These are phyloP conservation scores for Phaedon cochleariae DNA, from an alignment of 2,888 invertebrate species.

Conservation along the genomic window DNA sequence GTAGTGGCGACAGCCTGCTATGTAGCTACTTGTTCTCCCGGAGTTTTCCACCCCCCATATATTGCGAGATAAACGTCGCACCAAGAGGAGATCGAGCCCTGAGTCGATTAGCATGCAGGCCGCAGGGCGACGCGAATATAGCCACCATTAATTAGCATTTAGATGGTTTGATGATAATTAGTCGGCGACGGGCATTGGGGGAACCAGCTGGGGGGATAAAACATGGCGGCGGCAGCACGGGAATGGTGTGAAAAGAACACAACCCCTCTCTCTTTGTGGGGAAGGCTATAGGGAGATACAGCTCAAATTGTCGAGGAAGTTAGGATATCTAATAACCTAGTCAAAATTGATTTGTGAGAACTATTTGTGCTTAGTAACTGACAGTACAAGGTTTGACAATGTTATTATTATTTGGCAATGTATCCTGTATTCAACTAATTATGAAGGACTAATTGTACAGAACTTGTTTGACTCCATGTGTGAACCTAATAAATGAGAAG, in stretches of 20 bases:
- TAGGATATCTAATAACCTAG: too few species aligned
- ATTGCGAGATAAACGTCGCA: conserved; percentile 39
- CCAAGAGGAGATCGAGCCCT: conserved; percentile 37
- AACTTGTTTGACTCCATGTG: too few species aligned
- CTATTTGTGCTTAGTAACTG: too few species aligned
- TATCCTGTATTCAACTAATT: too few species aligned
- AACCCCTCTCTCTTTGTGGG: conserved; percentile 34
- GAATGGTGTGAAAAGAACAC: conserved; percentile 63
- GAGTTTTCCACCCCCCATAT: conserved; percentile 19
- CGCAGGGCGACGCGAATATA: conserved; percentile 62
- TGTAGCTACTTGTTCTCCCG: conserved; percentile 7
- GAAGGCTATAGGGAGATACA: conserved; percentile 14
- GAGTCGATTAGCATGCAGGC: conserved; percentile 63
- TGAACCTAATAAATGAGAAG: too few species aligned
- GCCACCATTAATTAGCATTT: conserved; percentile 66
- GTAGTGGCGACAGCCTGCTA: conserved; percentile 23
- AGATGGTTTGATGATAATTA: conserved; percentile 67
- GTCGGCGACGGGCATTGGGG: conserved; percentile 56
- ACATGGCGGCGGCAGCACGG: conserved; percentile 54
- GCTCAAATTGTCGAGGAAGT: conserved; percentile 51
- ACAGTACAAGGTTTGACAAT: too few species aligned
- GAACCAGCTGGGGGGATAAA: conserved; percentile 57
- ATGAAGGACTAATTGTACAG: too few species aligned
- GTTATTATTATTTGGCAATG: too few species aligned
- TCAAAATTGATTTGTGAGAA: too few species aligned